These are phyloP conservation scores for Pheosia gnoma DNA, from an alignment of 2,888 invertebrate genomes.

Conservation along the genomic window DNA sequence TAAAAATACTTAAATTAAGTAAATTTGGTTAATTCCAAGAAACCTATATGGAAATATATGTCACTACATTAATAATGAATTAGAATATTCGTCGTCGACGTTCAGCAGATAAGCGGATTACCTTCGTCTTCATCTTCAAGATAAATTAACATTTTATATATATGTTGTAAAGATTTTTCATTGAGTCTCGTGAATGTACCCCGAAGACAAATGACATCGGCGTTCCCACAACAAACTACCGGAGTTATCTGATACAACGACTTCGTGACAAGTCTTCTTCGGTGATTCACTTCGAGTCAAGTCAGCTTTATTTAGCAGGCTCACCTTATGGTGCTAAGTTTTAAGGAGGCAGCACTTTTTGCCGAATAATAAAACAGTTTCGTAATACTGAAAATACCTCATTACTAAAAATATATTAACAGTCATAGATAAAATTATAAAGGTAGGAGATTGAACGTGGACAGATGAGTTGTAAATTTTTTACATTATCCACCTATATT, in stretches of 20 bases:
- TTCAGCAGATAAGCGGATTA: slow-evolving; percentile 1
- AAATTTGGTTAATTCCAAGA: too few species aligned
- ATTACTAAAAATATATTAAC: too few species aligned
- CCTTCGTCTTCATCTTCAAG: slow-evolving; percentile 26
- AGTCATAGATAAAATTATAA: too few species aligned
- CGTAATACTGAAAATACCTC: too few species aligned
- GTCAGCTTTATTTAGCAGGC: slow-evolving; percentile 21
- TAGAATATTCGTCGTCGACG: neutral
- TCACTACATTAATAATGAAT: neutral
- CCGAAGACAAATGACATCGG: slow-evolving; percentile 73
- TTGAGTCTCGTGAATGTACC: slow-evolving; percentile 44
- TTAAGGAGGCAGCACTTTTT: too few species aligned
- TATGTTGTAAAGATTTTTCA: neutral
- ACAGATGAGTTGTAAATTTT: too few species aligned
- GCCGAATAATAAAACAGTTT: too few species aligned
- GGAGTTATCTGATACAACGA: slow-evolving; percentile 78
- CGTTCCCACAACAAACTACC: slow-evolving; percentile 76
- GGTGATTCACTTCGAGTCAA: slow-evolving; percentile 53
- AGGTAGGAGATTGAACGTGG: too few species aligned
- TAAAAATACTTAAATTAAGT: too few species aligned
- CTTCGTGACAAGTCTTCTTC: slow-evolving; percentile 71
- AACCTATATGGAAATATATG: too few species aligned
- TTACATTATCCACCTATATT: too few species aligned
- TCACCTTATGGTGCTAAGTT: neutral
- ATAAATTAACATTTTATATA: slow-evolving; percentile 2